These are phyloP conservation scores for Ciconia boyciana DNA, from an alignment of 2,113 vertebrate genomes.

Conservation along the genomic window DNA sequence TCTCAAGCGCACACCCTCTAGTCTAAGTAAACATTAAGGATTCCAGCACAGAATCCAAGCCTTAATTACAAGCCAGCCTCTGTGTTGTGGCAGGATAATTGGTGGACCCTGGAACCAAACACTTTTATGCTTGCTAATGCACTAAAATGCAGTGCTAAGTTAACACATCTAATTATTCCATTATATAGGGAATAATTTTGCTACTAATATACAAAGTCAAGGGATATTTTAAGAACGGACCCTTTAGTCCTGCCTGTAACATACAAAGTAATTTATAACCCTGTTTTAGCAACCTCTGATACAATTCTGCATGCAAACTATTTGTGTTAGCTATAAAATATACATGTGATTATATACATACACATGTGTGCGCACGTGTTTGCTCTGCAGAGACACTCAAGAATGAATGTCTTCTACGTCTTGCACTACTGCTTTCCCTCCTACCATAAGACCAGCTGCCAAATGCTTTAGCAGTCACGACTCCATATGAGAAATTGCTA, in stretches of 20 bases:
- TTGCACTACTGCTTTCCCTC: neutral
- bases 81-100: neutral
- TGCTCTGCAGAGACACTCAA: neutral
- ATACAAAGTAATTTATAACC: neutral
- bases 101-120: neutral
- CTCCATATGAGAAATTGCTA: neutral
- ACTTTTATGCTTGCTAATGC: neutral
- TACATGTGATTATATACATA: fast-evolving
- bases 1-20: neutral
- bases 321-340: neutral
- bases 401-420: neutral
- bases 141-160: neutral
- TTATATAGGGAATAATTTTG: neutral
- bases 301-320: neutral
- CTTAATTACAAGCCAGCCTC: neutral
- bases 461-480: neutral
- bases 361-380: fast-evolving
- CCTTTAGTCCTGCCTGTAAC: neutral
- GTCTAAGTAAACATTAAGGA: neutral
- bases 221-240: neutral
- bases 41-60: neutral
- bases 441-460: neutral
- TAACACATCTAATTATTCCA: neutral
- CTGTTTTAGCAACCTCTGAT: neutral
- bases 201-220: neutral